Evolutionary conservation across 2,113 vertebrate genomes (phyloP).

Genomic region (Aythya baeri): DNA sequence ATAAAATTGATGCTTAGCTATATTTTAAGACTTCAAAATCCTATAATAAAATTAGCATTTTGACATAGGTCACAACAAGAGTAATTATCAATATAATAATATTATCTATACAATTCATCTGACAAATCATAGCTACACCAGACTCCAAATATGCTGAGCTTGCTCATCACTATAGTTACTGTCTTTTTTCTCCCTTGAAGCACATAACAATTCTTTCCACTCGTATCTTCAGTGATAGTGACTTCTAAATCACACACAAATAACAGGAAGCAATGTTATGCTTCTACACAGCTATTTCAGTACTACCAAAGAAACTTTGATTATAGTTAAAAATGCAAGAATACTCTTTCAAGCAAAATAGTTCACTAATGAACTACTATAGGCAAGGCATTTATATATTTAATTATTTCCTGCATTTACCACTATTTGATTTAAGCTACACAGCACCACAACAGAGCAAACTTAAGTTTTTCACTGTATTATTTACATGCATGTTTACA

Average conservation of each 20-base stretch:
- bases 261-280: not conserved
- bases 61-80: not conserved
- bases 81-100: not conserved
- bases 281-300: not conserved
- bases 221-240: not conserved
- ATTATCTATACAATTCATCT: not conserved
- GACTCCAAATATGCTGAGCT: not conserved
- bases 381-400: not conserved
- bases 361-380: not conserved
- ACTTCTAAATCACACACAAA: not conserved
- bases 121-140: not conserved
- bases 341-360: not conserved
- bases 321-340: not conserved
- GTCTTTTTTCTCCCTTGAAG: not conserved
- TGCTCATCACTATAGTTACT: not conserved
- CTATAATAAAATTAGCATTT: not conserved
- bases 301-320: not conserved
- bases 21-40: not conserved
- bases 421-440: not conserved
- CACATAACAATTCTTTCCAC: not conserved
- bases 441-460: not conserved
- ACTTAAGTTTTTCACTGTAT: not conserved
- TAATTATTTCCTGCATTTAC: not conserved
- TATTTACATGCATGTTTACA: not conserved
- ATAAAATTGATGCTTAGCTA: not conserved